Evolutionary conservation across 2,888 invertebrate species (phyloP), one percentile per base, ranked within the genome.

Genomic region (Tridacna gigas): DNA sequence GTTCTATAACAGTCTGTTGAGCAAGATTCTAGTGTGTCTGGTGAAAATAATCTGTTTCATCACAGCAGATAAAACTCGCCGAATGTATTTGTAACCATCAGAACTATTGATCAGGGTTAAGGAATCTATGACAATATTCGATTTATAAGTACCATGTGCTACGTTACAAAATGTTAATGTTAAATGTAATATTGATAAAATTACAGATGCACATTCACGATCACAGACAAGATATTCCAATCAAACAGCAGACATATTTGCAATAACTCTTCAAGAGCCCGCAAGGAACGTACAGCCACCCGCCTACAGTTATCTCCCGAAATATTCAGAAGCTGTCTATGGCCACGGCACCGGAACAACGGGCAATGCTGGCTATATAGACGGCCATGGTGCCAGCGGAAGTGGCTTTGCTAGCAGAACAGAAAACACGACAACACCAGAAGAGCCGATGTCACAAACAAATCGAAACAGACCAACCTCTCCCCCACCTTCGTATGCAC

Each of bases 401-500:
- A 47, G 69, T 47, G 69, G 47, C 20, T 22, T n/a, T 69, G 12
- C 2, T 48, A 5, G 15, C 51, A 18, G 25, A 48, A n/a, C 12
- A n/a, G 26, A 71, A 51, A 71, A 28, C 0, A 28, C 65, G 9
- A 18, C 56, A 22, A 26, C 25, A 28, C 18, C 20, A 51, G 51
- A 51, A 26, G 47, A 51, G 26, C 51, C 51, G 18, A 13, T 26
- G 3, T 12, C 12, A 51, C 51, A 18, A 51, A 22, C 22, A 22
- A n/a, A 20, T 69, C 45, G 12, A 20, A 48, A 2, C 1, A 28
- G n/a, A 25, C 71, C 71, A 15, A 15, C 71, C 12, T 71, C 48
- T 18, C 71, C 71, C 22, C 71, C 71, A 13, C 71, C 71, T 25
- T 71, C 71, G 15, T 71, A 71, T 25, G 51, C 25, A 25, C 71